Evolutionary conservation across 2,888 invertebrate genomes (phyloP).

Genomic region (Sarcophaga subvicina): DNA sequence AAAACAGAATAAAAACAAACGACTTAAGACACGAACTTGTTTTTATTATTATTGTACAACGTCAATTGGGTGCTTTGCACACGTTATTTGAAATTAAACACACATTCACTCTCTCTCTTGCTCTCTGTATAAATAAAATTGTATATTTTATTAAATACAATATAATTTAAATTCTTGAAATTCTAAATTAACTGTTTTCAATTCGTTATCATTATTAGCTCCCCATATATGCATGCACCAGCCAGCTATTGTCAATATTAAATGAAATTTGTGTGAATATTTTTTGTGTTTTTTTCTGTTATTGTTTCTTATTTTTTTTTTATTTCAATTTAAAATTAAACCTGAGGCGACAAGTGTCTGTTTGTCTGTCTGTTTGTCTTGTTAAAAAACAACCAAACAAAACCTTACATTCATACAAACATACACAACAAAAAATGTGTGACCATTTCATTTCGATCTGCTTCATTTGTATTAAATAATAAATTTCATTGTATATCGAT

Average conservation of each 20-base stretch:
- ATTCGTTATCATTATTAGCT: neutral
- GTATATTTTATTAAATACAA: neutral
- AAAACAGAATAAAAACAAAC: conserved; percentile 16
- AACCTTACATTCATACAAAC: neutral
- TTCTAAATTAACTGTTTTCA: conserved; percentile 43
- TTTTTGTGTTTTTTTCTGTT: neutral
- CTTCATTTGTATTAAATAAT: conserved; percentile 55
- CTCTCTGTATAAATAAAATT: conserved; percentile 2
- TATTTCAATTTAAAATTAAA: conserved; percentile 22
- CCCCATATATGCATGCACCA: neutral
- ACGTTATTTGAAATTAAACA: neutral
- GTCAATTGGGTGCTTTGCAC: neutral
- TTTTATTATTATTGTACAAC: neutral
- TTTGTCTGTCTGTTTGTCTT: neutral
- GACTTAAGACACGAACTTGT: conserved; percentile 41
- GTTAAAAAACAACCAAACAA: neutral
- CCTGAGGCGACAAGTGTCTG: conserved; percentile 63
- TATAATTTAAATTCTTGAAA: conserved; percentile 35
- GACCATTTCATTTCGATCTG: conserved; percentile 33
- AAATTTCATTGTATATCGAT: conserved; percentile 48
- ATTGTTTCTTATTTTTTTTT: neutral
- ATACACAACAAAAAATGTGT: conserved; percentile 29
- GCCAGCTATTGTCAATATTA: neutral
- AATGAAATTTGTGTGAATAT: neutral
- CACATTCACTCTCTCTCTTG: too few relatives aligned